Base-by-base conservation (phyloP, 2,888 invertebrate species). In the Stenchaetothrips biformis region DNA sequence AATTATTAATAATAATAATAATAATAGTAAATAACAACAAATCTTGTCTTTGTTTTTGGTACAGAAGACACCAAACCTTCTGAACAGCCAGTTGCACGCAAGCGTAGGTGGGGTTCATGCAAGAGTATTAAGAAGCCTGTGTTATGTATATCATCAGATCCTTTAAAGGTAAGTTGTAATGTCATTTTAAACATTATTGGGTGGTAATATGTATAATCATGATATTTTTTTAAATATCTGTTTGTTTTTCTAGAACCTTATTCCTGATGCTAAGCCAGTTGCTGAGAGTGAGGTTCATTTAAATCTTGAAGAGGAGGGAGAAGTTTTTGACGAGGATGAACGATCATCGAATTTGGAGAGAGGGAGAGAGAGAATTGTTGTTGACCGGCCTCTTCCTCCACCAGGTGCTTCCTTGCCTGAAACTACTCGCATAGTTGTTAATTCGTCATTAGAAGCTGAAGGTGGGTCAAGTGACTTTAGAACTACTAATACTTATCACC, bases 141-240 rank as follows among this genome's bases (percentile, higher is more conserved):
- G 47, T 88, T 93, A 82, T 91, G 92, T 53, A 93, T 94, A 84
- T 93, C 93, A 18, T 92, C 93, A 27, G 93, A 93, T 87, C 90
- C 93, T 62, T 87, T 94, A 4, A 93, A 93, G 87, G 89, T 88
- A 86, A 82, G 37, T 37, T 37, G 37, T 79, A 53, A 18, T 77
- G 78, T 62, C n/a, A 3, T 78, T 25, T 53, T 59, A 79, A 79
- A 37, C 48, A 53, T 27, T 18, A 48, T 79, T 67, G 79, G 79
- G 27, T 79, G 9, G 67, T 82, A 67, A 78, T 59, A 62, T 78
- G 59, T 11, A 47, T n/a, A 74, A 77, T 74, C 4, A 80, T 11
- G 62, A 27, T 25, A 79, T 16, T 77, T 7, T 53, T 48, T 62
- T 78, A 59, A 77, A 74, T 59, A 80, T 80, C 27, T 79, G 59